A percentile compares a stretch with the other conserved stretches of the same genome.
Evolutionary conservation across 2,888 invertebrate genomes (phyloP).

Genomic region (Embidobia sp.): DNA sequence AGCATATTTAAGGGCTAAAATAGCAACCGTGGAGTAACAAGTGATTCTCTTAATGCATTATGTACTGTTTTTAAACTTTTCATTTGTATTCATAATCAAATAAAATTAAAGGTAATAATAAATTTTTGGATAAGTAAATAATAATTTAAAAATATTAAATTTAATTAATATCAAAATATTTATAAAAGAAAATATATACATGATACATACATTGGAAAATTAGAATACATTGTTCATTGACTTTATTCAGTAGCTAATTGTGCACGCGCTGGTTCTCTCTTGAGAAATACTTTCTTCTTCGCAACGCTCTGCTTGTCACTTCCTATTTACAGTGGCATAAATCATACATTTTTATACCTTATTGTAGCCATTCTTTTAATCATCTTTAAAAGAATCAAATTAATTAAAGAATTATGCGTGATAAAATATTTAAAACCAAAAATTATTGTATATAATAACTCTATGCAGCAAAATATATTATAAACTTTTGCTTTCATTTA

Average conservation of each 20-base stretch:
- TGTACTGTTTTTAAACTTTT: too few species aligned
- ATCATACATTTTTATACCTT: slow-evolving; percentile 58
- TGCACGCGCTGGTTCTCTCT: slow-evolving; percentile 65
- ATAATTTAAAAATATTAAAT: slow-evolving; percentile 10
- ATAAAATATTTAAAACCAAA: slow-evolving; percentile 2
- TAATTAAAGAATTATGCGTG: slow-evolving; percentile 35
- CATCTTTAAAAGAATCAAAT: slow-evolving; percentile 42
- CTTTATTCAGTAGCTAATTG: slow-evolving; percentile 64
- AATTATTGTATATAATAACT: not conserved
- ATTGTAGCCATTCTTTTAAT: slow-evolving; percentile 54
- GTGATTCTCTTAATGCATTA: too few species aligned
- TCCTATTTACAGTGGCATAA: slow-evolving; percentile 64
- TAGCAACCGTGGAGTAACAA: too few species aligned
- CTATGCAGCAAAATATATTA: too few species aligned
- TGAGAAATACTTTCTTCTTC: slow-evolving; percentile 64
- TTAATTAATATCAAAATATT: slow-evolving; percentile 44
- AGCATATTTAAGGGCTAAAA: too few species aligned
- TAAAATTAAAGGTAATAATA: too few species aligned
- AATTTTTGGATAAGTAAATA: too few species aligned
- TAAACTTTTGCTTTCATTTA: too few species aligned
- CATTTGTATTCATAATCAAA: too few species aligned
- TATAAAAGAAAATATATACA: slow-evolving; percentile 58
- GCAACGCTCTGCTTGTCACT: slow-evolving; percentile 67
- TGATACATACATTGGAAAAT: slow-evolving; percentile 63
- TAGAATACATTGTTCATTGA: slow-evolving; percentile 64